A percentile compares a stretch with the other conserved stretches of the same genome.
phyloP scores from a whole-genome alignment of 2,888 invertebrate genomes.

The Nephrotoma appendiculata region DNA sequence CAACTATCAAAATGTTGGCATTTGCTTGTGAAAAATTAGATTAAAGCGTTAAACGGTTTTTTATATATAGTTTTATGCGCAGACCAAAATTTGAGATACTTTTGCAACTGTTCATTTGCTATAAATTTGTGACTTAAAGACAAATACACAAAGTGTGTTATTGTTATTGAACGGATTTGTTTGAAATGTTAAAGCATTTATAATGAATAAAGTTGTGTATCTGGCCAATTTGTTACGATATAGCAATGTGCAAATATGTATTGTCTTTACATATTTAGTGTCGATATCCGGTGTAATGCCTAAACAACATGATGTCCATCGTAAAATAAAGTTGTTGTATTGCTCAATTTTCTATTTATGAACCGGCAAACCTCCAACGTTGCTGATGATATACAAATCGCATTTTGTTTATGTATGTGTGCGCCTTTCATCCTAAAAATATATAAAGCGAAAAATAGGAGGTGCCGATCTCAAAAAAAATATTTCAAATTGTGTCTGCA shows the following conservation, averaged over 20 bases:
- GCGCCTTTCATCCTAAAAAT: background rate
- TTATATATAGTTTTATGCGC: no score
- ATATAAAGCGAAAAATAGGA: background rate
- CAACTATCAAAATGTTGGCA: no score
- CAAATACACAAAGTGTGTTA: no score
- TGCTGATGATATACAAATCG: background rate
- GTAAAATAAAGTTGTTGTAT: background rate
- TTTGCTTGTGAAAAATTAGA: no score
- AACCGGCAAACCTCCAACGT: background rate
- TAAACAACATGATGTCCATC: background rate
- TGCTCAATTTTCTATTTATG: no score
- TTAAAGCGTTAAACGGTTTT: no score
- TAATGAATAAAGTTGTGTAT: no score
- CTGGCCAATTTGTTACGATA: background rate
- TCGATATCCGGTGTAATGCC: background rate
- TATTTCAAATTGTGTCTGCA: background rate
- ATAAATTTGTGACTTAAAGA: no score
- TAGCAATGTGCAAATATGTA: background rate
- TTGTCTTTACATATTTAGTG: background rate
- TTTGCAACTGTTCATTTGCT: no score
- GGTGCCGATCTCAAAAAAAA: background rate
- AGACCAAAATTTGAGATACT: no score
- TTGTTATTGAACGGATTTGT: no score
- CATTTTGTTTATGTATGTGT: background rate
- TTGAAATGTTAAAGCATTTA: no score